phyloP scores from a whole-genome alignment of 2,888 invertebrate species.

The Eugnorisma glareosa region DNA sequence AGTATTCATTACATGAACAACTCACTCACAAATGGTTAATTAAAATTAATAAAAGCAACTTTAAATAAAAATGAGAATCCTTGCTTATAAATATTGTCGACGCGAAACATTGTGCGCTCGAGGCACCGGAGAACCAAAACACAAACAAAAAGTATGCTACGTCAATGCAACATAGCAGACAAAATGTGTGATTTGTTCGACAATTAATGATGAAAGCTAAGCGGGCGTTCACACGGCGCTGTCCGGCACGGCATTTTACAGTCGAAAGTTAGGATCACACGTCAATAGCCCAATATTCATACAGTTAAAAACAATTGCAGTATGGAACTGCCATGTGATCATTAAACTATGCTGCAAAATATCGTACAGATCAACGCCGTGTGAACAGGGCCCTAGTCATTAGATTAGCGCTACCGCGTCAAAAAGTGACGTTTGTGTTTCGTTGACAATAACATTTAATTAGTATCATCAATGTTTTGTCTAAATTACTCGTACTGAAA shows the following conservation, averaged over 20 bases:
- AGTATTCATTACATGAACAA: conserved; percentile 29
- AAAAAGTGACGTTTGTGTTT: background rate
- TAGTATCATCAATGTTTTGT: background rate
- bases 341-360: too few relatives aligned
- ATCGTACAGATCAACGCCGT: too few relatives aligned
- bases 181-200: background rate
- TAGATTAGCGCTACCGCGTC: background rate
- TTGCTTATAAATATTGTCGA: background rate
- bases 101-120: background rate
- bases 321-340: too few relatives aligned
- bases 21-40: conserved; percentile 15
- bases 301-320: too few relatives aligned
- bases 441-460: background rate
- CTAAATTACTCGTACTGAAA: background rate
- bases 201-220: background rate
- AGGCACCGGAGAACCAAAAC: background rate
- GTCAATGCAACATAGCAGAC: background rate
- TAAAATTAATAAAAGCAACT: conserved; percentile 21
- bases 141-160: background rate
- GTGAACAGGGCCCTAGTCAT: too few relatives aligned
- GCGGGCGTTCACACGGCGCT: too few relatives aligned
- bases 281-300: too few relatives aligned
- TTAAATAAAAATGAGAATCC: background rate
- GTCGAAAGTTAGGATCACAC: too few relatives aligned
- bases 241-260: too few relatives aligned